Evolutionary conservation across 2,113 vertebrate genomes (phyloP).

Genomic region (Propithecus coquereli): DNA sequence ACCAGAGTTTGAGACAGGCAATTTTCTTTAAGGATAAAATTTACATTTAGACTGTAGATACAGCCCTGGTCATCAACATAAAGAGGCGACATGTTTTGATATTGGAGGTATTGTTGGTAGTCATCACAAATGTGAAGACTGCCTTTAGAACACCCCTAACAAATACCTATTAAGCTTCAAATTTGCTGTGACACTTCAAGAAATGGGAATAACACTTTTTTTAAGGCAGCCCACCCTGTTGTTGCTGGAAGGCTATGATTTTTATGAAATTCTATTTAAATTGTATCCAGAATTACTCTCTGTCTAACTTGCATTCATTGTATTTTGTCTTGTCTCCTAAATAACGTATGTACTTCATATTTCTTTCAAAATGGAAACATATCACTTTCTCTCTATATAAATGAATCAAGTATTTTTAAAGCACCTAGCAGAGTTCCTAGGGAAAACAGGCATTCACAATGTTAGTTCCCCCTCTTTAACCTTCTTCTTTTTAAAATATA

Average conservation of each 20-base stretch:
- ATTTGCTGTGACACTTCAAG: neutral
- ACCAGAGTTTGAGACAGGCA: neutral
- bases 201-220: neutral
- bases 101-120: neutral
- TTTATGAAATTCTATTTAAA: neutral
- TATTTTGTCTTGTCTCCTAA: neutral
- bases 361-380: neutral
- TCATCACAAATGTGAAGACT: neutral
- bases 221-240: neutral
- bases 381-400: neutral
- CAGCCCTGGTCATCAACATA: neutral
- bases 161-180: neutral
- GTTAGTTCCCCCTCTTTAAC: neutral
- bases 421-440: neutral
- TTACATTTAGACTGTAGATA: neutral
- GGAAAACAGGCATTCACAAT: neutral
- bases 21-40: slow-evolving; percentile 17
- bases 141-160: neutral
- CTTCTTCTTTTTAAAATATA: neutral
- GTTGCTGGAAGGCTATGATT: neutral
- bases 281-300: neutral
- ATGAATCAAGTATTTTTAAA: neutral
- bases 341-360: neutral
- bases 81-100: neutral
- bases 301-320: neutral